Conservation (phyloP, 2,113 vertebrate species). For the Brachyistius frenatus region DNA sequence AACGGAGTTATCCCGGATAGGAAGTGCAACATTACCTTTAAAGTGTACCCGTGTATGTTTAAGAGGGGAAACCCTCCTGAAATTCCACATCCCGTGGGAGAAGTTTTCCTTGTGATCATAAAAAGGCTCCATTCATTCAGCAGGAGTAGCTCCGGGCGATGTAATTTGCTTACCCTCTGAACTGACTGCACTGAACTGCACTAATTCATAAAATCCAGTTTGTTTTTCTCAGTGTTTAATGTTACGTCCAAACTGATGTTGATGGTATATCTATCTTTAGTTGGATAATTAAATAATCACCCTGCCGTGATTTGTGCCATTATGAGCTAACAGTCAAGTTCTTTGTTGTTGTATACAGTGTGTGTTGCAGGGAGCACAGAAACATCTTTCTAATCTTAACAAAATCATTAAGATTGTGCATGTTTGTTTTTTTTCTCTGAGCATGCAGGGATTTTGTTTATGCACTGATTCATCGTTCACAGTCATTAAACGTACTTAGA, state of each 20-base stretch:
- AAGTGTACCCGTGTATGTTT: slow-evolving; percentile 92
- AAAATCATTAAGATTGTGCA: not conserved
- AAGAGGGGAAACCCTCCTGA: slow-evolving; percentile 82
- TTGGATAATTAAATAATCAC: slow-evolving; percentile 33
- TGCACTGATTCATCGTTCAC: too few species aligned
- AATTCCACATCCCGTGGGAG: slow-evolving; percentile 88
- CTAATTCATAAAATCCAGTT: slow-evolving; percentile 79
- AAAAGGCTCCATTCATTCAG: slow-evolving; percentile 93
- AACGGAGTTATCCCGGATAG: slow-evolving; percentile 88
- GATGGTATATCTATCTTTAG: slow-evolving; percentile 5
- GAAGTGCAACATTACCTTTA: slow-evolving; percentile 94
- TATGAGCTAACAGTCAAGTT: slow-evolving; percentile 11
- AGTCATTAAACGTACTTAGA: too few species aligned
- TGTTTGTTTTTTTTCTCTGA: not conserved
- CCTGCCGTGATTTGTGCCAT: slow-evolving; percentile 17
- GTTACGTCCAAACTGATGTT: slow-evolving; percentile 33
- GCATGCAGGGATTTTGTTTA: not conserved
- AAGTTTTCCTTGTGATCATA: slow-evolving; percentile 83
- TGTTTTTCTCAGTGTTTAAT: slow-evolving; percentile 79
- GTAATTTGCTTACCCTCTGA: slow-evolving; percentile 92
- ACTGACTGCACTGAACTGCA: slow-evolving; percentile 88
- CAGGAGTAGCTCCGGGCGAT: slow-evolving; percentile 85
- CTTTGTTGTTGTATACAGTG: slow-evolving; percentile 25
- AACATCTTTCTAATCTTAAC: not conserved
- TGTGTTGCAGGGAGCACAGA: not conserved